Base-by-base conservation (phyloP, 2,888 invertebrate species). In the Meteorus colon region DNA sequence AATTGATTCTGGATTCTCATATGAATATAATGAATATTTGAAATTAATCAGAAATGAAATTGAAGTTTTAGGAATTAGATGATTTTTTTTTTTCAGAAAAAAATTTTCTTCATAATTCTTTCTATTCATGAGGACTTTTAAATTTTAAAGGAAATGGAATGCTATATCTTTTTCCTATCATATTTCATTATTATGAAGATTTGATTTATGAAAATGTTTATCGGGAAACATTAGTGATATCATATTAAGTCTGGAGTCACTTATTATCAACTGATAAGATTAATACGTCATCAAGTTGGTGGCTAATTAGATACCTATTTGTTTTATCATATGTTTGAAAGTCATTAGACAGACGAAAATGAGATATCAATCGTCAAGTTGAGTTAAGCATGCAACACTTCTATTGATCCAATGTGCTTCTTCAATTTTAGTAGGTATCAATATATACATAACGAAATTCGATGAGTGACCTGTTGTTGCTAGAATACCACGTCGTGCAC, bases 381-480 rank as follows among this genome's bases (percentile, higher is more conserved):
- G 96, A 73, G 95, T 95, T 76, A 96, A 90, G 74, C 93, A 91
- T 0, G 96, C 96, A 0, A 95, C 95, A 0, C 96, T 96, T 79
- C 96, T 91, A 82, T 94, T 94, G 62, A 96, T 94, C 96, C 96
- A 96, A 85, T 96, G 95, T 68, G 92, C 92, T 84, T 95, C 92
- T 0, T 92, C 91, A 70, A 92, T 82, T 77, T 92, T 90, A 0
- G 93, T 92, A 14, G 92, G 91, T 51, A 96, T 90, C 0, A 92
- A 92, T 77, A 95, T 93, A 78, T 92, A 94, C 91, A 96, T 94
- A 29, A 96, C 95, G 86, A 95, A 96, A 90, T 96, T 96, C 51
- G 96, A 95, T 0, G 95, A 96, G 86, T 96, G 96, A 1, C 96
- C 96, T 0, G 96, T 96, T 0, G 96, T 96, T 0, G 95, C 94